Conservation (phyloP, 2,888 invertebrate species). For the Latrodectus hesperus region DNA sequence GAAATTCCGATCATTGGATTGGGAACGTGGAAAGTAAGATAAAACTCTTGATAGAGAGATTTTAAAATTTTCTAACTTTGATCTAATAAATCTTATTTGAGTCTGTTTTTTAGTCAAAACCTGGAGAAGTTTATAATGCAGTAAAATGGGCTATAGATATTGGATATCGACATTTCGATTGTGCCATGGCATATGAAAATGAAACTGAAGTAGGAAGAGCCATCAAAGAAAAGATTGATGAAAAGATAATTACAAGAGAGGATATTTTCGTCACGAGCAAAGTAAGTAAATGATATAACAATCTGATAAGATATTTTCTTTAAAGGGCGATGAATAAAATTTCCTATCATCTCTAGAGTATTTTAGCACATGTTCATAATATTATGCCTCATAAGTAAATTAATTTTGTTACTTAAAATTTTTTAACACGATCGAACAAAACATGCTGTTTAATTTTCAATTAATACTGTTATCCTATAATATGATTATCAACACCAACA, state of each 20-base stretch:
- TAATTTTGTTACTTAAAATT: too few species aligned
- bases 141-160: constrained; percentile 73
- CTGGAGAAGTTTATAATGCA: constrained; percentile 73
- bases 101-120: constrained; percentile 79
- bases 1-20: constrained; percentile 72
- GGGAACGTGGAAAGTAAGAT: constrained; percentile 72
- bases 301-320: too few species aligned
- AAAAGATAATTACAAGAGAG: constrained; percentile 73
- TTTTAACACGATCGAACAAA: too few species aligned
- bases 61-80: neutral
- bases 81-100: too few species aligned
- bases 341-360: too few species aligned
- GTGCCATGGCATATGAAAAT: constrained; percentile 74
- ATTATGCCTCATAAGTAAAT: too few species aligned
- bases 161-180: constrained; percentile 75
- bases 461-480: too few species aligned
- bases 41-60: neutral
- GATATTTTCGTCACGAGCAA: constrained; percentile 76
- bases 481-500: too few species aligned
- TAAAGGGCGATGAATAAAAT: too few species aligned
- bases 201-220: constrained; percentile 75
- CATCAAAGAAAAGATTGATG: constrained; percentile 73
- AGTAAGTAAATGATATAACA: constrained; percentile 68
- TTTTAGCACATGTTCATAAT: too few species aligned
- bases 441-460: too few species aligned